Conservation (phyloP, 2,113 vertebrate species). For the Archocentrus centrarchus region DNA sequence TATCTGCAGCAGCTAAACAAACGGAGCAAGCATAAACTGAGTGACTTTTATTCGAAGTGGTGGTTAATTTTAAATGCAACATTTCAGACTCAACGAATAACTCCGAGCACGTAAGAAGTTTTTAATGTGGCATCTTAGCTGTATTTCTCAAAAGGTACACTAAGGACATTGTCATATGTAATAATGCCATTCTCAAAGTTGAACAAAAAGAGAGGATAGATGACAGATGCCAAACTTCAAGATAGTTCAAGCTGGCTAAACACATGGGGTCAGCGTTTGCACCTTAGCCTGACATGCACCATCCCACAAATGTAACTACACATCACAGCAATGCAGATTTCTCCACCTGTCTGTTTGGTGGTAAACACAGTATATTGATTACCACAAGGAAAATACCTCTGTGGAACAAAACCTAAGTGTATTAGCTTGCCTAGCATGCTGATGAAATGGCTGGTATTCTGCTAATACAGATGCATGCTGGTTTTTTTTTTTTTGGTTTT, state of each 20-base stretch:
- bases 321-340: too few relatives aligned
- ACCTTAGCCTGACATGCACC: neutral
- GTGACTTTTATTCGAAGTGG: neutral
- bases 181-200: too few relatives aligned
- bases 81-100: neutral
- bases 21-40: neutral
- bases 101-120: neutral
- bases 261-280: neutral
- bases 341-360: neutral
- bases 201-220: neutral
- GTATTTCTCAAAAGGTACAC: neutral
- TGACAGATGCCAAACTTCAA: neutral
- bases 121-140: neutral
- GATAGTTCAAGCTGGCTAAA: neutral
- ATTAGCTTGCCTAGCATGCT: neutral
- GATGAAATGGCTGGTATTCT: neutral
- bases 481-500: neutral
- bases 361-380: neutral
- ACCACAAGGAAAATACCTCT: neutral
- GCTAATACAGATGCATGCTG: neutral
- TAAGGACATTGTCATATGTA: too few relatives aligned
- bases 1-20: neutral
- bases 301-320: too few relatives aligned
- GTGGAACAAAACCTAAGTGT: neutral
- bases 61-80: neutral